A percentile compares a stretch with the other conserved stretches of the same genome.
These are phyloP conservation scores for Gymnoscelis rufifasciata DNA, from an alignment of 2,888 invertebrate species.

Conservation along the genomic window DNA sequence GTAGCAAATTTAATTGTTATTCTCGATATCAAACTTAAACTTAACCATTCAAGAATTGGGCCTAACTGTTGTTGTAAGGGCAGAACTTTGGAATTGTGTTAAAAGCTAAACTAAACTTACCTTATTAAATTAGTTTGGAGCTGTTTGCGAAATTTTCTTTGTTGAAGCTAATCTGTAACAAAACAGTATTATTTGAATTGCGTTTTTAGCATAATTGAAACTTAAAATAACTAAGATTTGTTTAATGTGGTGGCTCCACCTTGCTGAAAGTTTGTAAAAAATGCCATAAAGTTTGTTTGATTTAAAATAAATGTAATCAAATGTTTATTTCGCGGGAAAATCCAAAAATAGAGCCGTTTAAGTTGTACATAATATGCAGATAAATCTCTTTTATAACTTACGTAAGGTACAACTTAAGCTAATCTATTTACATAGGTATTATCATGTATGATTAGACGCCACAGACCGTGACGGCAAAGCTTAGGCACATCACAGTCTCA, in stretches of 20 bases:
- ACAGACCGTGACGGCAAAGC: slow-evolving; percentile 3
- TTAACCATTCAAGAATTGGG: not conserved
- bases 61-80: slow-evolving; percentile 7
- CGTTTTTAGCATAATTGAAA: not conserved
- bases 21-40: slow-evolving; percentile 2
- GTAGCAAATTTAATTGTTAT: not conserved
- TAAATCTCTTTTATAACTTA: too few relatives aligned
- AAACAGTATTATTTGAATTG: slow-evolving; percentile 7
- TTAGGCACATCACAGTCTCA: slow-evolving; percentile 10
- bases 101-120: slow-evolving; percentile 16
- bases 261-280: too few relatives aligned
- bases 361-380: too few relatives aligned
- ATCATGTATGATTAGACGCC: not conserved
- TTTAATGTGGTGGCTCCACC: too few relatives aligned
- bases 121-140: slow-evolving; percentile 18
- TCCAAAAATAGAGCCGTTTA: too few relatives aligned
- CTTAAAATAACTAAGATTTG: too few relatives aligned
- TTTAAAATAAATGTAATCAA: not conserved
- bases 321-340: too few relatives aligned
- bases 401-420: too few relatives aligned
- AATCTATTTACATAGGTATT: not conserved
- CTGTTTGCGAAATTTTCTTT: slow-evolving; percentile 14
- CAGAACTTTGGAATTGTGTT: slow-evolving; percentile 8
- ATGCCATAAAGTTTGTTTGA: not conserved
- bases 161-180: slow-evolving; percentile 22